A percentile compares a stretch with the other conserved stretches of the same genome.
Conservation (phyloP, 2,797 vertebrate species). For the Diplodus puntazzo region DNA sequence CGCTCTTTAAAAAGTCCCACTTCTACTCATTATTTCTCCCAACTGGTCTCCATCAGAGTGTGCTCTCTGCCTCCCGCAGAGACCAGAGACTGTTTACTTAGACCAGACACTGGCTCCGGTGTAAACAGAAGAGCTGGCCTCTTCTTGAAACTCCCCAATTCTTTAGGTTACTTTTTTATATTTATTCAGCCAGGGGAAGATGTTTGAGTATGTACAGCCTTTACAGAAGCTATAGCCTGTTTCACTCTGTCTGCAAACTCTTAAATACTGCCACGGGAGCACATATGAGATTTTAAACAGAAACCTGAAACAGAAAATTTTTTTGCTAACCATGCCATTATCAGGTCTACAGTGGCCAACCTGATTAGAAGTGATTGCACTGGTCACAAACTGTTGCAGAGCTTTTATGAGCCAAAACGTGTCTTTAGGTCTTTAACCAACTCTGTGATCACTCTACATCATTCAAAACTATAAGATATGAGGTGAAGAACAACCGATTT, state of each 20-base stretch:
- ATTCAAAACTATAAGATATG: conserved; percentile 50
- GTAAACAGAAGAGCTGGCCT: conserved; percentile 45
- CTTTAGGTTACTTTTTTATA: conserved; percentile 1
- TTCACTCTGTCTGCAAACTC: neutral
- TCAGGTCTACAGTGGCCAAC: conserved; percentile 40
- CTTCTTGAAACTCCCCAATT: conserved; percentile 34
- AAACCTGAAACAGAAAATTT: too few relatives aligned
- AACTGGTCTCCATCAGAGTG: conserved; percentile 50
- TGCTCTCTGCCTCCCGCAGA: conserved; percentile 57
- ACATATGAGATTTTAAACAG: conserved; percentile 3
- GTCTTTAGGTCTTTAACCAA: neutral
- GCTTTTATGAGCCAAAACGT: neutral
- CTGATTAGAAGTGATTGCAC: conserved; percentile 37
- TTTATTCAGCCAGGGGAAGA: neutral
- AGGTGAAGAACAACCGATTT: conserved; percentile 47
- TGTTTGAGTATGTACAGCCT: conserved; percentile 8
- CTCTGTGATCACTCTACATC: conserved; percentile 53
- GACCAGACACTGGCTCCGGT: conserved; percentile 45
- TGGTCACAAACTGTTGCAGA: conserved; percentile 32
- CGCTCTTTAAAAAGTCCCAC: conserved; percentile 28
- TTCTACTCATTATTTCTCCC: conserved; percentile 60
- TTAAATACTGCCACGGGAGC: neutral
- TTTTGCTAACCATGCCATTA: neutral
- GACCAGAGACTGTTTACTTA: conserved; percentile 51
- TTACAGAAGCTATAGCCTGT: neutral